Evolutionary conservation across 2,113 vertebrate species (phyloP), one percentile per base, ranked within the genome.

Genomic region (Scomber japonicus): DNA sequence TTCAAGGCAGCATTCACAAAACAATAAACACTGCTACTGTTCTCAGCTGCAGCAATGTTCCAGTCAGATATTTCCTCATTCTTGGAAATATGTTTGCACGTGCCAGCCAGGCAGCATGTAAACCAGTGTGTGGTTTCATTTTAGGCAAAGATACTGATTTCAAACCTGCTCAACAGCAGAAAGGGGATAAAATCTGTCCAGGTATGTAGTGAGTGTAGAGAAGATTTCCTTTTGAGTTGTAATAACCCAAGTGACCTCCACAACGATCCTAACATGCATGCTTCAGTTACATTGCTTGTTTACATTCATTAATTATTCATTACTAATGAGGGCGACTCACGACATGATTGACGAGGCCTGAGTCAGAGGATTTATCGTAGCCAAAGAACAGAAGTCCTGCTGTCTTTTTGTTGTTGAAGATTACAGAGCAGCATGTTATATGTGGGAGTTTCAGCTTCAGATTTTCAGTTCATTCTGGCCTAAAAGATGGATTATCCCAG

Each of bases 51-150:
- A 27, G 53, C 45, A 9, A 30, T 44, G 9, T 78, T 49, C 44
- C 75, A 49, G 24, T 35, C 10, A 27, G 46, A 60, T 85, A 82
- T 75, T 85, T 73, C 80, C 79, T 54, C 69, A 5, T 17, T 70
- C 45, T 79, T 72, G 64, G 84, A 89, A 86, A 83, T 64, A 56
- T 50, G 69, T 91, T 79, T 71, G 84, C 86, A 82, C 83, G 82
- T 73, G 71, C 67, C 67, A 5, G 78, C 35, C 45, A 5, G 78
- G 27, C 45, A 15, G 69, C 85, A 71, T 88, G 82, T 92, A 84
- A 93, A 92, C 76, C 66, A 49, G 78, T 82, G 71, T 93, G 76
- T 93, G 91, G 86, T 94, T 91, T 89, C 65, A 83, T 94, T 94
- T 89, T 94, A 94, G 93, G 92, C 85, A 90, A 45, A 80, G 46